phyloP scores from a whole-genome alignment of 2,113 vertebrate genomes.

The Hirundichthys speculiger region DNA sequence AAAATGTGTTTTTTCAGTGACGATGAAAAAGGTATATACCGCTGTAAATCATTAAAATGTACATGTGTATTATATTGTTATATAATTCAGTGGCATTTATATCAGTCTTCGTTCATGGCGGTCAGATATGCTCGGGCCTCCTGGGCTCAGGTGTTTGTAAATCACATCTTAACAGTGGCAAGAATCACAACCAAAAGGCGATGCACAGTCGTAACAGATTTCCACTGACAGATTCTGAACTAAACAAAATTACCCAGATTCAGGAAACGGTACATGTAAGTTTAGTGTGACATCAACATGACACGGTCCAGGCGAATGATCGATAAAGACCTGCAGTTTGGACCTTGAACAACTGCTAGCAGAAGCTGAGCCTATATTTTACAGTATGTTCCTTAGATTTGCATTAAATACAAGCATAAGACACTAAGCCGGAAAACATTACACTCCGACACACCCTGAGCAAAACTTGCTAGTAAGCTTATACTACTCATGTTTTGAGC shows the following conservation, averaged over 20 bases:
- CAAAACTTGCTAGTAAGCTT: slow-evolving; percentile 28
- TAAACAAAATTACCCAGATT: too few relatives aligned
- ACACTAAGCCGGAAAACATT: slow-evolving; percentile 8
- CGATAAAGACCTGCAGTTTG: too few relatives aligned
- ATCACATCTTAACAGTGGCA: neutral
- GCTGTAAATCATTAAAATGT: neutral
- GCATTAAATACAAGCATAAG: slow-evolving; percentile 1
- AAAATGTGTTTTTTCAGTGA: neutral
- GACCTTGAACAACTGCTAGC: neutral
- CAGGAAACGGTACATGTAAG: too few relatives aligned
- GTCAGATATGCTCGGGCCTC: slow-evolving; percentile 3
- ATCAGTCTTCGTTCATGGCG: slow-evolving; percentile 15
- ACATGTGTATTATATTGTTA: slow-evolving; percentile 9
- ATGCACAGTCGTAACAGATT: neutral
- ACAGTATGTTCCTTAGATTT: neutral
- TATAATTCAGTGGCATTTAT: slow-evolving; percentile 4
- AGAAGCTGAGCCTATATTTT: neutral
- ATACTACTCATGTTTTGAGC: slow-evolving; percentile 9
- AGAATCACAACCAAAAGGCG: neutral
- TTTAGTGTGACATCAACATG: too few relatives aligned
- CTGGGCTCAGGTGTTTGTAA: slow-evolving; percentile 15
- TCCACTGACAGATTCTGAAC: too few relatives aligned
- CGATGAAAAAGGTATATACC: slow-evolving; percentile 1
- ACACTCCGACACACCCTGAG: slow-evolving; percentile 16
- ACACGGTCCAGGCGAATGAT: too few relatives aligned